phyloP scores from a whole-genome alignment of 1,140 invertebrate species.

The Caenorhabditis brenneri region DNA sequence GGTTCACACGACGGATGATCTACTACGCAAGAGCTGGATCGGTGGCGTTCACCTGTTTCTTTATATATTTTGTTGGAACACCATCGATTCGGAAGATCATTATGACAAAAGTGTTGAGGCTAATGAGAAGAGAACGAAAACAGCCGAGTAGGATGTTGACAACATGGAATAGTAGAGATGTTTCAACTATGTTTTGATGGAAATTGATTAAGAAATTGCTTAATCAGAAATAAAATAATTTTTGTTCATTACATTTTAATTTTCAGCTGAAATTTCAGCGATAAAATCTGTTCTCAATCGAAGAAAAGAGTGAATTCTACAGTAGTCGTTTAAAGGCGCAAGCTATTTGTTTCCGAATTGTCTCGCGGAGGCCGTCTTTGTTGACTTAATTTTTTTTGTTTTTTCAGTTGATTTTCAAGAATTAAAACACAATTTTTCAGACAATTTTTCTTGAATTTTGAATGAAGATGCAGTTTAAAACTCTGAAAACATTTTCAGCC shows the following conservation, averaged over 20 bases:
- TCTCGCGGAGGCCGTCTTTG: too few species aligned
- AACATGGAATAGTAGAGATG: not conserved
- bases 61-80: constrained; percentile 7
- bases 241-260: not conserved
- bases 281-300: too few species aligned
- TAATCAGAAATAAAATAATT: not conserved
- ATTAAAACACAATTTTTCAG: too few species aligned
- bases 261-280: not conserved
- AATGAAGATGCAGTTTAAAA: too few species aligned
- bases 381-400: too few species aligned
- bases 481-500: too few species aligned
- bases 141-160: not conserved
- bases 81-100: not conserved
- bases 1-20: not conserved
- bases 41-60: not conserved
- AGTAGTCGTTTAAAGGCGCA: too few species aligned
- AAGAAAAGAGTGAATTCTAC: too few species aligned
- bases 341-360: too few species aligned
- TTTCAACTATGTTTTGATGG: not conserved
- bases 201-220: too few species aligned
- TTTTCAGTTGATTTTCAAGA: too few species aligned
- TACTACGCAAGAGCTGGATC: not conserved
- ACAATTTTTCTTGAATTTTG: too few species aligned
- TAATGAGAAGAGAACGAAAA: not conserved
- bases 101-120: not conserved